These are phyloP conservation scores for Antechinus flavipes DNA, from an alignment of 2,113 vertebrate species.

Conservation along the genomic window DNA sequence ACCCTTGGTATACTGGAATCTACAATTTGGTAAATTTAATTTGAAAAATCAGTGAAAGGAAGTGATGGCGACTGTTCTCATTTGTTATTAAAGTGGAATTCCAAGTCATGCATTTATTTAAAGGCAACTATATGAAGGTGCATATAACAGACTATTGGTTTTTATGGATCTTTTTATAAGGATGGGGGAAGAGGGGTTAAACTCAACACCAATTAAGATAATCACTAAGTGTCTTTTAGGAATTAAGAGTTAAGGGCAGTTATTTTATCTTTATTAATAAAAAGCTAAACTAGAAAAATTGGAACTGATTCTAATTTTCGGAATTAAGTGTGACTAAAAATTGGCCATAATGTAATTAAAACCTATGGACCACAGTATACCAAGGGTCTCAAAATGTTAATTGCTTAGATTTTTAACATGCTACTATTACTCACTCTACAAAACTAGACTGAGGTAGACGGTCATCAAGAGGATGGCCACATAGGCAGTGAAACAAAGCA, in stretches of 20 bases:
- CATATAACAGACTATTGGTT: conserved; percentile 43
- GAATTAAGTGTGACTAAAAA: conserved; percentile 16
- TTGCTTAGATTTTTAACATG: conserved; percentile 61
- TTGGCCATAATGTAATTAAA: conserved; percentile 1
- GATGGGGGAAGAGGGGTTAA: not conserved
- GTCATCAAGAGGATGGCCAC: conserved; percentile 78
- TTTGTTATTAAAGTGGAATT: conserved; percentile 52
- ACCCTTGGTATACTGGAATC: conserved; percentile 89
- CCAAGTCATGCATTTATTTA: conserved; percentile 72
- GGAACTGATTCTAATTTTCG: conserved; percentile 53
- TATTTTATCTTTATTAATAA: conserved; percentile 58
- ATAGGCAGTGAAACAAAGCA: conserved; percentile 85
- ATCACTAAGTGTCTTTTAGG: not conserved
- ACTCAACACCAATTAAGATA: conserved; percentile 39
- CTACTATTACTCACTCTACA: conserved; percentile 69
- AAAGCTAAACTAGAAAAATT: conserved; percentile 53
- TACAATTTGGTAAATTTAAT: conserved; percentile 34
- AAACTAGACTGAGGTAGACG: conserved; percentile 78
- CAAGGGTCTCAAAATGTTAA: conserved; percentile 86
- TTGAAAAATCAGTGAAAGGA: conserved; percentile 13
- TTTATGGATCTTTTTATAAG: conserved; percentile 43
- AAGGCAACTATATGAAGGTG: conserved; percentile 53
- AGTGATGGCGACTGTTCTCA: conserved; percentile 49
- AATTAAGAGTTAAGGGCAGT: conserved; percentile 41
- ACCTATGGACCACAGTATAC: conserved; percentile 84